Evolutionary conservation across 2,888 invertebrate genomes (phyloP).

Genomic region (Epirrhoe alternata): DNA sequence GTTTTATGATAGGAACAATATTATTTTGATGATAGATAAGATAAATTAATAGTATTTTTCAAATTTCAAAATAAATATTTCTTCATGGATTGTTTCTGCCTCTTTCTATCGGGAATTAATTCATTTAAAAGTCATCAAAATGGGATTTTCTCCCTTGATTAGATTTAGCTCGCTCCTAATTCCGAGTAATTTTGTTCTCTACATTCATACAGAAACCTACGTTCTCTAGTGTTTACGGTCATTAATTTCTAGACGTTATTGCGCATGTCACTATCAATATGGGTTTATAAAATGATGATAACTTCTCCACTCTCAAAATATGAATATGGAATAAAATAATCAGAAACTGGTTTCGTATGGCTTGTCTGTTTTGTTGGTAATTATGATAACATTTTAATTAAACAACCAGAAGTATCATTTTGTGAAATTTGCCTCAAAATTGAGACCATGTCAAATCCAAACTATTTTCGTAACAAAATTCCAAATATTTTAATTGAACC

Average conservation of each 20-base stretch:
- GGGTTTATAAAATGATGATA: too few species aligned
- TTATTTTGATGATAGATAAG: conserved; percentile 27
- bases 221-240: too few species aligned
- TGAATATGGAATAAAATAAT: neutral
- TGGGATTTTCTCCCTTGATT: too few species aligned
- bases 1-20: conserved; percentile 36
- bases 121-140: too few species aligned
- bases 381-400: neutral
- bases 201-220: too few species aligned
- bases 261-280: too few species aligned
- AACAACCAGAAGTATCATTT: neutral
- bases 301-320: too few species aligned
- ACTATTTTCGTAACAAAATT: conserved; percentile 28
- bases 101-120: neutral
- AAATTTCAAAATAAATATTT: neutral
- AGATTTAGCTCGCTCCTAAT: too few species aligned
- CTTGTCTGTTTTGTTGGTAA: neutral
- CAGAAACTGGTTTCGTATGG: neutral
- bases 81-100: neutral
- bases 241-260: too few species aligned
- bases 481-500: conserved; percentile 37
- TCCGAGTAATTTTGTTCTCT: too few species aligned
- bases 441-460: conserved; percentile 28
- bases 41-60: conserved; percentile 3
- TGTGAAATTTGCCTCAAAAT: conserved; percentile 8